A percentile compares a stretch with the other conserved stretches of the same genome.
phyloP scores from a whole-genome alignment of 1,140 invertebrate genomes.

The Holcopasites calliopsidis region DNA sequence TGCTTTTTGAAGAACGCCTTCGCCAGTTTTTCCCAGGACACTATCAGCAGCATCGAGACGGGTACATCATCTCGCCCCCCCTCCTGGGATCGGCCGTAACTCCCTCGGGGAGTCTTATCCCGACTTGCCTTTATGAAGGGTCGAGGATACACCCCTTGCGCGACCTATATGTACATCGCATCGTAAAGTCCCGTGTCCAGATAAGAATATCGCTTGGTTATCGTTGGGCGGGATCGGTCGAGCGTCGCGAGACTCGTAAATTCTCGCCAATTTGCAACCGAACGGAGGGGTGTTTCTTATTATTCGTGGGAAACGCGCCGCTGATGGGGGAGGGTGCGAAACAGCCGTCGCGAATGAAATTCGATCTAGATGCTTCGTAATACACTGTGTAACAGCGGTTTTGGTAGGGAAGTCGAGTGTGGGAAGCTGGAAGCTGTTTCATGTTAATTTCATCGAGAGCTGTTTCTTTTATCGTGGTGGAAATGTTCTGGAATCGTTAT shows the following conservation, averaged over 20 bases:
- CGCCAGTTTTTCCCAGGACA: conserved; percentile 48
- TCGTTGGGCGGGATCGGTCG: no score
- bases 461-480: no score
- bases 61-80: conserved; percentile 64
- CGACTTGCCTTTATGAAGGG: conserved; percentile 62
- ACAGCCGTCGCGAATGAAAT: neutral
- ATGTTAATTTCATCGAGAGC: no score
- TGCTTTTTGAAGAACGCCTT: conserved; percentile 39
- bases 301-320: conserved; percentile 12
- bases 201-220: no score
- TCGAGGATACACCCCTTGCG: conserved; percentile 13
- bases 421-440: no score
- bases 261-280: conserved; percentile 40
- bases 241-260: conserved; percentile 42
- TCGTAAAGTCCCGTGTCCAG: conserved; percentile 25
- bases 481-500: no score
- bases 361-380: neutral
- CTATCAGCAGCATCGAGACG: conserved; percentile 64
- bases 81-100: conserved; percentile 21
- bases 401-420: no score
- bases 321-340: neutral
- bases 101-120: conserved; percentile 65
- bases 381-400: no score
- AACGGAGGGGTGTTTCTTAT: neutral
- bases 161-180: conserved; percentile 32